Percentiles rank a stretch among this genome's conserved stretches.
These are phyloP conservation scores for Penelope pileata DNA, from an alignment of 2,113 vertebrate species.

Conservation along the genomic window DNA sequence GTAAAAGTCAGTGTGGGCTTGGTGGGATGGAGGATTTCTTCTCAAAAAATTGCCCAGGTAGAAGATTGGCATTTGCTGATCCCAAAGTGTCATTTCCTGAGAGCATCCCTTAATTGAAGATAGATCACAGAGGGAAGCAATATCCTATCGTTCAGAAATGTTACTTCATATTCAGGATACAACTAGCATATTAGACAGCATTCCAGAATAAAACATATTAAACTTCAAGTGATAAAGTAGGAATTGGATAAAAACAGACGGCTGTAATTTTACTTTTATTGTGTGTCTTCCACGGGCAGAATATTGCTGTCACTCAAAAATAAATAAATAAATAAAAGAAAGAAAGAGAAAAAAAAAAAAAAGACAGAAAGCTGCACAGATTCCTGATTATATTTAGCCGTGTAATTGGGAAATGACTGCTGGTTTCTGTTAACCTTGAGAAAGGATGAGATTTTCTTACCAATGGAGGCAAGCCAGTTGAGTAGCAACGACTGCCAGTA, in stretches of 20 bases:
- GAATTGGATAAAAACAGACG: conserved; percentile 72
- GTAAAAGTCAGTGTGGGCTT: conserved; percentile 72
- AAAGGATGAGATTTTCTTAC: neutral
- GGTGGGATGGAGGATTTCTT: conserved; percentile 45
- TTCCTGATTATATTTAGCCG: conserved; percentile 48
- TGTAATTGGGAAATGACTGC: conserved; percentile 49
- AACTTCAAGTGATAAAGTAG: conserved; percentile 71
- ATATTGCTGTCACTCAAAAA: conserved; percentile 69
- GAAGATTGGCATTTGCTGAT: conserved; percentile 75
- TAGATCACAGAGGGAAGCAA: conserved; percentile 62
- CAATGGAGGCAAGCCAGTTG: neutral
- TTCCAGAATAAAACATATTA: conserved; percentile 74
- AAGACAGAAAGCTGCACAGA: conserved; percentile 9
- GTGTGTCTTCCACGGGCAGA: conserved; percentile 50
- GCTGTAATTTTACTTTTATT: conserved; percentile 75
- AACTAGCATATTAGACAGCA: conserved; percentile 68
- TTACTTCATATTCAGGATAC: conserved; percentile 72
- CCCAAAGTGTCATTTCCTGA: conserved; percentile 68
- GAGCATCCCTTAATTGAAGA: conserved; percentile 68
- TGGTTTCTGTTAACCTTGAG: conserved; percentile 39
- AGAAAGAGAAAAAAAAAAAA: neutral
- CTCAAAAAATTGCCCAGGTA: conserved; percentile 67
- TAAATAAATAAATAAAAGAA: too few relatives aligned
- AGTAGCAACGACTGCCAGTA: neutral
- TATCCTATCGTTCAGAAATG: conserved; percentile 63